Base-by-base conservation (phyloP, 2,113 vertebrate species). In the Ochotona curzoniae region DNA sequence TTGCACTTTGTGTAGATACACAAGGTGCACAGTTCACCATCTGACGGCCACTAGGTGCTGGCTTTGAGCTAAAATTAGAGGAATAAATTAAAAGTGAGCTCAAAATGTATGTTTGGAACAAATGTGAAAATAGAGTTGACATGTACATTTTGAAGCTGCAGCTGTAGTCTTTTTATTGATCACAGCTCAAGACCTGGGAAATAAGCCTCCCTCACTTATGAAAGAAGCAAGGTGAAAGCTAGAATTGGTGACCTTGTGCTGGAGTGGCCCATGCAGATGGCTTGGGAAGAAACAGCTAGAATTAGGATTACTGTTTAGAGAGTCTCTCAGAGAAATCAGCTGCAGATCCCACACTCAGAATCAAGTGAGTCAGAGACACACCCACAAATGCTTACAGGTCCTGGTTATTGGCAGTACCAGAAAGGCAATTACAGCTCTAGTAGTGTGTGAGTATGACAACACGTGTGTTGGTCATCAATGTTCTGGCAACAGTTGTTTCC, bases 161-260 rank as follows among this genome's bases (percentile, higher is more conserved):
- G 96, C 95, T 96, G 74, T 66, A 82, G 17, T 57, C 30, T 87
- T 82, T 44, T 89, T 23, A 57, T 95, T 96, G 92, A 90, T 74
- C 69, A 23, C 23, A 80, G 30, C 88, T 75, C 67, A 26, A 26
- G 57, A 38, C n/a, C 74, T 67, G 44, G 69, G 83, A 95, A 63
- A 32, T 25, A 73, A 63, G 63, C 11, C 64, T 94, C 28, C 11
- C 64, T 94, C 28, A 51, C 18, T 94, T 38, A 2, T 30, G 83
- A 67, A 17, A 2, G 18, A 17, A 51, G 63, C 38, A 5, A 30
- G 74, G 47, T 81, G 61, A n/a, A 70, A 66, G 13, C 79, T 63
- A 35, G 5, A 47, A 60, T 17, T 1, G 0, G 32, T 63, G 78
- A 35, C 61, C 84, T 20, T 70, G 47, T 25, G 54, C 61, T 14